These are phyloP conservation scores for Andrena praecox DNA, from an alignment of 2,888 invertebrate genomes.

Conservation along the genomic window DNA sequence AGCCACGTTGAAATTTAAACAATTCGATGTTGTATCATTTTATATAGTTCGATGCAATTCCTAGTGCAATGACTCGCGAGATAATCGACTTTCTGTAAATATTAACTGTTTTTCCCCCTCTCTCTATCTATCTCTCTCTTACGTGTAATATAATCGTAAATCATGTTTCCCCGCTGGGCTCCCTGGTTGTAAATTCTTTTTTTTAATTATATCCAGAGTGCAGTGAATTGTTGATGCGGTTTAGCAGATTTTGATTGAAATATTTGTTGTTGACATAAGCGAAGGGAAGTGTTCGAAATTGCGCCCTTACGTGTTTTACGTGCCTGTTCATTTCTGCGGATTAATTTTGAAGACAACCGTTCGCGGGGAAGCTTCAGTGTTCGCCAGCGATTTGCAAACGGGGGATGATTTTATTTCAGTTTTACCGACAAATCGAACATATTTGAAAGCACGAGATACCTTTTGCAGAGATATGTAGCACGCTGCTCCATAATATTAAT, in stretches of 20 bases:
- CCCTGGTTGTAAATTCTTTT: slow-evolving; percentile 50
- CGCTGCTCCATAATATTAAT: slow-evolving; percentile 31
- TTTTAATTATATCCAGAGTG: slow-evolving; percentile 45
- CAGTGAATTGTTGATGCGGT: slow-evolving; percentile 63
- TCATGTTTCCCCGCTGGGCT: slow-evolving; percentile 52
- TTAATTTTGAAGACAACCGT: neutral
- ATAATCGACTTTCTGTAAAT: slow-evolving; percentile 69
- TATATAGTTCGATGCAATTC: slow-evolving; percentile 54
- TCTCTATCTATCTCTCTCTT: slow-evolving; percentile 12
- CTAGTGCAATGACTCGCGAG: slow-evolving; percentile 77
- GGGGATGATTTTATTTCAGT: slow-evolving; percentile 10
- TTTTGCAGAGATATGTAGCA: slow-evolving; percentile 33
- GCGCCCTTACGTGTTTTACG: slow-evolving; percentile 27
- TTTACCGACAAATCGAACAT: neutral
- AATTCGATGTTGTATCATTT: slow-evolving; percentile 23
- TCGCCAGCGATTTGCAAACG: neutral
- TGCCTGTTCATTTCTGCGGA: slow-evolving; percentile 47
- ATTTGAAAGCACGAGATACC: neutral
- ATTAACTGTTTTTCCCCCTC: slow-evolving; percentile 39
- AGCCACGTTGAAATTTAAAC: slow-evolving; percentile 6
- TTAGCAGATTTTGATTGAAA: slow-evolving; percentile 57
- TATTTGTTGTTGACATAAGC: slow-evolving; percentile 53
- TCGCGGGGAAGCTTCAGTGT: neutral
- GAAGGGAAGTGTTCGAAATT: slow-evolving; percentile 43
- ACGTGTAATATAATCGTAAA: slow-evolving; percentile 55